Evolutionary conservation across 1,140 invertebrate species (phyloP), one percentile per base, ranked within the genome.

Genomic region (Melipona quadrifasciata): DNA sequence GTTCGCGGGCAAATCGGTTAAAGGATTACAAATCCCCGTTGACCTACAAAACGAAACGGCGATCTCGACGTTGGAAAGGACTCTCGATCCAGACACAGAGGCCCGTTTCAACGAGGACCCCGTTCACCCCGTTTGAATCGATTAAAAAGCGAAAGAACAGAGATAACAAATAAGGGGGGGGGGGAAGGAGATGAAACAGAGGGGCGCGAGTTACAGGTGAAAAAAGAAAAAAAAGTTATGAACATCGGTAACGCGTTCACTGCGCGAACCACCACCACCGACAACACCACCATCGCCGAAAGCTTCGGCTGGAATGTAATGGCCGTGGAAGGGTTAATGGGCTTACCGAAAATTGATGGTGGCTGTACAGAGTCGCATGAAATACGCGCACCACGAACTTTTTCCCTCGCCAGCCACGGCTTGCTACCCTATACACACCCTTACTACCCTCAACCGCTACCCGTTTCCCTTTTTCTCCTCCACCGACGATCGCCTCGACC

Each of bases 341-440:
- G 92, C 90, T 93, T 93, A 91, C 88, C 88, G 90, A 92, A 92
- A 93, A 93, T 93, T 92, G 92, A 93, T 93, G 92, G 86, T 67
- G 86, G 84, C 82, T 87, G 87, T 86, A 87, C 86, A 88, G 87
- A 84, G 82, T 61, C 87, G 87, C 87, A 82, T 91, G 91, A 92
- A 91, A 93, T 91, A 92, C 86, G 86, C 77, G 78, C 85, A 85
- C 58, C 80, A 78, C 84, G 61, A 78, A 86, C 78, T 84, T 85
- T 90, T 86, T n/a, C 53, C 73, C 27, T 14, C 27, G 14, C 53
- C 87, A 61, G n/a, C 21, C 55, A 57, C 67, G 51, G 82, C 78
- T 68, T 73, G 76, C 64, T 73, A 80, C 64, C 16, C 70, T 55
- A 17, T 39, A 53, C 75, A 75, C 73, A 67, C 61, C 74, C 81